A percentile compares a stretch with the other conserved stretches of the same genome.
Evolutionary conservation across 2,888 invertebrate genomes (phyloP).

Genomic region (Phengaris arion): DNA sequence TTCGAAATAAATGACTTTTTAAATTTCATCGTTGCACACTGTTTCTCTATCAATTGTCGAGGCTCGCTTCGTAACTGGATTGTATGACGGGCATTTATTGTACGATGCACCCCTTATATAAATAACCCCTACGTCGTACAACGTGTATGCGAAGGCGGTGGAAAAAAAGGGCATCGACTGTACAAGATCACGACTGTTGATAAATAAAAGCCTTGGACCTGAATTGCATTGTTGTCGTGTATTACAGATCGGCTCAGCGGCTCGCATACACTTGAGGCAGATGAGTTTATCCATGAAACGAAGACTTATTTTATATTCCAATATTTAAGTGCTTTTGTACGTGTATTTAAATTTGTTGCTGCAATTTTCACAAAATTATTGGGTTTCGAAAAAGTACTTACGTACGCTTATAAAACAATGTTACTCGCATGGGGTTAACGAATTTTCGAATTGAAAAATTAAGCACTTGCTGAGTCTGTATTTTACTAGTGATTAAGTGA

Average conservation of each 20-base stretch:
- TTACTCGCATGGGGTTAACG: no score
- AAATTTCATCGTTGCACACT: constrained; percentile 80
- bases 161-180: no score
- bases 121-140: background rate
- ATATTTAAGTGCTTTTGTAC: constrained; percentile 7
- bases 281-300: constrained; percentile 16
- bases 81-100: constrained; percentile 75
- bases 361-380: background rate
- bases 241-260: constrained; percentile 28
- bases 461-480: no score
- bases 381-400: background rate
- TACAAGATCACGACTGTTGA: constrained; percentile 53
- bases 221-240: constrained; percentile 43
- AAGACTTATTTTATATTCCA: constrained; percentile 13
- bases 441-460: no score
- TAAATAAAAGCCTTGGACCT: constrained; percentile 52
- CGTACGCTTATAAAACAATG: no score
- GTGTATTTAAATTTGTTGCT: background rate
- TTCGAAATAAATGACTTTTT: constrained; percentile 80
- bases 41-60: constrained; percentile 79
- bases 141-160: no score
- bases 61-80: constrained; percentile 75
- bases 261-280: constrained; percentile 27
- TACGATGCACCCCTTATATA: constrained; percentile 53
- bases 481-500: no score